Conservation (phyloP, 1,140 invertebrate genomes). For the Rhynchophorus ferrugineus region DNA sequence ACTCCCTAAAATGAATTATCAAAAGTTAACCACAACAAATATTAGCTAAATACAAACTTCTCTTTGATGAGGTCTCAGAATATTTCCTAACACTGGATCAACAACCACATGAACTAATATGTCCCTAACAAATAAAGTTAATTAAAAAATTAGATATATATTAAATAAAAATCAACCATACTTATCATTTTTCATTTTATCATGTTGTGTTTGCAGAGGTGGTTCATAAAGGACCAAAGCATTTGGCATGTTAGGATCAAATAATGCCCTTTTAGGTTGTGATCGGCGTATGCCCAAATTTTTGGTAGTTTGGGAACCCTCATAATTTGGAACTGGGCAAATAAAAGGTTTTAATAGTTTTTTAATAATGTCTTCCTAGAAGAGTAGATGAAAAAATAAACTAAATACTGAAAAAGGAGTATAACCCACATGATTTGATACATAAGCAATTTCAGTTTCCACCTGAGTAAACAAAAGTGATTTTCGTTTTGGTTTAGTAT, state of each 20-base stretch:
- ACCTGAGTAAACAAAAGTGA: slow-evolving; percentile 24
- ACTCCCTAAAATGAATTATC: slow-evolving; percentile 60
- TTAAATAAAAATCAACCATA: slow-evolving; percentile 37
- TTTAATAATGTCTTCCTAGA: slow-evolving; percentile 69
- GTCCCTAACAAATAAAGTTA: slow-evolving; percentile 44
- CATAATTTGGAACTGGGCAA: slow-evolving; percentile 90
- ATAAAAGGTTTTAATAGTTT: slow-evolving; percentile 86
- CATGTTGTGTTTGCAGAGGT: slow-evolving; percentile 72
- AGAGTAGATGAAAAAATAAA: neutral
- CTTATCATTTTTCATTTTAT: slow-evolving; percentile 68
- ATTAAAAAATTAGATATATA: neutral
- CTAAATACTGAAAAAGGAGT: neutral
- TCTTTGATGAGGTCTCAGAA: slow-evolving; percentile 94
- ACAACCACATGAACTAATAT: slow-evolving; percentile 86
- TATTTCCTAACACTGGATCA: slow-evolving; percentile 83
- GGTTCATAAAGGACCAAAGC: slow-evolving; percentile 88
- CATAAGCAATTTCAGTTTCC: slow-evolving; percentile 23
- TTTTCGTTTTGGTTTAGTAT: slow-evolving; percentile 25
- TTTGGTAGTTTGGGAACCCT: slow-evolving; percentile 58
- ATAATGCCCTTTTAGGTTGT: slow-evolving; percentile 66
- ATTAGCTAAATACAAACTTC: slow-evolving; percentile 51
- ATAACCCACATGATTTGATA: slow-evolving; percentile 28
- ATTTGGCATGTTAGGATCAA: slow-evolving; percentile 90
- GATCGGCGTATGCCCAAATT: slow-evolving; percentile 57
- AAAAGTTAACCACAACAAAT: slow-evolving; percentile 1